Evolutionary conservation across 2,113 vertebrate genomes (phyloP).

Genomic region (Spea multiplicata): DNA sequence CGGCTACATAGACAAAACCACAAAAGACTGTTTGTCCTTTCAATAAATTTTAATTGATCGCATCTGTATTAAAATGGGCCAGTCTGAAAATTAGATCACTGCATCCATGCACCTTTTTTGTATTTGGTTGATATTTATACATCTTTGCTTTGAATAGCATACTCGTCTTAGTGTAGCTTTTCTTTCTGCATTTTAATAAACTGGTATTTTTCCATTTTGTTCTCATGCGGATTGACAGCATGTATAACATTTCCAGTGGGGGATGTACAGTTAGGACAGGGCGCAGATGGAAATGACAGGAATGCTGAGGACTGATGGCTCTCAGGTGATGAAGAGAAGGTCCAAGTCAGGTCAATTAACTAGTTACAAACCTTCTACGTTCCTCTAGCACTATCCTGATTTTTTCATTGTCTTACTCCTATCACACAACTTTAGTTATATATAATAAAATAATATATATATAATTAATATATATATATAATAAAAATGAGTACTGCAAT

Average conservation of each 20-base stretch:
- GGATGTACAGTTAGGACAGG: constrained; percentile 10
- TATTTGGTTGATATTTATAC: no score
- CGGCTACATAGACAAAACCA: no score
- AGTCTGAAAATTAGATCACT: no score
- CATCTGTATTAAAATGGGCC: no score
- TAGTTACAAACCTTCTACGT: neutral
- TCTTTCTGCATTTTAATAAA: neutral
- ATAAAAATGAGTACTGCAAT: no score
- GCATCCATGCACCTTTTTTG: no score
- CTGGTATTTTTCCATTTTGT: neutral
- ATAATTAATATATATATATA: no score
- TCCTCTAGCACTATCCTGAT: neutral
- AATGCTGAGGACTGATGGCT: neutral
- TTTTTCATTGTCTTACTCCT: neutral
- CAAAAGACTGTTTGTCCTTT: no score
- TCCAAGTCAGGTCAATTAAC: neutral
- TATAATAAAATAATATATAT: no score
- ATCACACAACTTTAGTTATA: neutral
- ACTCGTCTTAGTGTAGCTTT: neutral
- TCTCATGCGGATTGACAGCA: neutral
- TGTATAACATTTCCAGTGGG: constrained; percentile 1
- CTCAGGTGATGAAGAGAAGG: neutral
- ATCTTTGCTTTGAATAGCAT: no score
- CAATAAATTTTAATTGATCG: no score
- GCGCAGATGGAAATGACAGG: constrained; percentile 3